A percentile compares a stretch with the other conserved stretches of the same genome.
Conservation (phyloP, 2,888 invertebrate genomes). For the Cataglyphis livida region DNA sequence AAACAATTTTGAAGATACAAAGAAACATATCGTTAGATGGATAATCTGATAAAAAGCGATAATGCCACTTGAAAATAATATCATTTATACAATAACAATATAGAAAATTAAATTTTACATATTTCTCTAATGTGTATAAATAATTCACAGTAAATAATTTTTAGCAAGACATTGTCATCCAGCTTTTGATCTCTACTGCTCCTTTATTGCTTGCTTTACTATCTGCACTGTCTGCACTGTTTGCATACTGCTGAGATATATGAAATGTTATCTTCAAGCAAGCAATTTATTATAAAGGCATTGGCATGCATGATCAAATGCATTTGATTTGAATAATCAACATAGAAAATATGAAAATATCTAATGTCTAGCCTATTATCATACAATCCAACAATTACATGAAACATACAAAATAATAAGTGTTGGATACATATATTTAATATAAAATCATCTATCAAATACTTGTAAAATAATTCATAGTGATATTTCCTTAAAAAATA, state of each 20-base stretch:
- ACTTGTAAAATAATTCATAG: neutral
- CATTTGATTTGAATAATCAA: neutral
- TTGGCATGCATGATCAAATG: neutral
- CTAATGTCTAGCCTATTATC: neutral
- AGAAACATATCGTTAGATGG: neutral
- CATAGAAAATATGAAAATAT: constrained; percentile 22
- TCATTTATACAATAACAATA: neutral
- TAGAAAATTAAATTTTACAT: neutral
- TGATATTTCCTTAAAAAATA: neutral
- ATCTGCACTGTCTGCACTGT: neutral
- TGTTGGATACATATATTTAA: neutral
- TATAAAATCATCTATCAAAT: neutral
- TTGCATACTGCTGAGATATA: neutral
- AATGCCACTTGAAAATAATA: neutral
- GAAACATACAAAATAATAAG: neutral
- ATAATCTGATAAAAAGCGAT: neutral
- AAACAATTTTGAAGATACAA: neutral
- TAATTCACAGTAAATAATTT: neutral
- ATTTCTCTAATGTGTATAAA: neutral
- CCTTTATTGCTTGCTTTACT: neutral
- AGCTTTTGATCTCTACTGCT: neutral
- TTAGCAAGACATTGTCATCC: neutral
- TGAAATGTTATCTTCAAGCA: neutral
- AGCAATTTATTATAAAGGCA: neutral
- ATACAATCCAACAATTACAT: neutral